These are phyloP conservation scores for Rhabdomys dilectus DNA, from an alignment of 2,113 vertebrate species.

Conservation along the genomic window DNA sequence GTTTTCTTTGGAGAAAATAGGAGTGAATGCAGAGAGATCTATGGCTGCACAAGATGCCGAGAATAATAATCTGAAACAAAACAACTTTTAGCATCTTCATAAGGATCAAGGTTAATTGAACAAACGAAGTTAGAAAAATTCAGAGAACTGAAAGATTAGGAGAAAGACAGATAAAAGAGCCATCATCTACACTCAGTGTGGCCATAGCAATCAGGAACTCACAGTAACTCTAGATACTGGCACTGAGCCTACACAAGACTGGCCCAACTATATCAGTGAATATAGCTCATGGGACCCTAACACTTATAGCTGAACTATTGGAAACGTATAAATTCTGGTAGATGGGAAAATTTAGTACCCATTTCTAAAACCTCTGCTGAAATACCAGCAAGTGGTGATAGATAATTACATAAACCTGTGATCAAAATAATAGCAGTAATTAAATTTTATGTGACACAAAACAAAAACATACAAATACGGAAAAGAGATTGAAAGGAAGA, in stretches of 20 bases:
- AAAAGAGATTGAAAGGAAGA: background rate
- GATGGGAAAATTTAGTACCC: no score
- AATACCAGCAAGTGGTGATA: no score
- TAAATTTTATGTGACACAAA: background rate
- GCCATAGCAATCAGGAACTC: no score
- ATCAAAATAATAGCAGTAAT: background rate
- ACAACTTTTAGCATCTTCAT: background rate
- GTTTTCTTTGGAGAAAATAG: background rate
- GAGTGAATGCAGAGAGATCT: background rate
- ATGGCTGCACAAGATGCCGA: background rate
- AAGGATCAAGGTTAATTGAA: background rate
- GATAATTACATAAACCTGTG: background rate
- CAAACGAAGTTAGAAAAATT: background rate
- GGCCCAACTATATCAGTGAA: no score
- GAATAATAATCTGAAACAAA: background rate
- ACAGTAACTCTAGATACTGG: no score
- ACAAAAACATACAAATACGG: background rate
- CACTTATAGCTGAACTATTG: no score
- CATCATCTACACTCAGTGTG: background rate
- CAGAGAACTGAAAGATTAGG: background rate
- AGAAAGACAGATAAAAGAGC: background rate
- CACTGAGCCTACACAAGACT: no score
- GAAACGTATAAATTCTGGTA: no score
- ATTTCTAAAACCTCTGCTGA: no score
- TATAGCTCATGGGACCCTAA: no score